phyloP scores from a whole-genome alignment of 1,140 invertebrate species.

The Anoplolepis gracilipes region DNA sequence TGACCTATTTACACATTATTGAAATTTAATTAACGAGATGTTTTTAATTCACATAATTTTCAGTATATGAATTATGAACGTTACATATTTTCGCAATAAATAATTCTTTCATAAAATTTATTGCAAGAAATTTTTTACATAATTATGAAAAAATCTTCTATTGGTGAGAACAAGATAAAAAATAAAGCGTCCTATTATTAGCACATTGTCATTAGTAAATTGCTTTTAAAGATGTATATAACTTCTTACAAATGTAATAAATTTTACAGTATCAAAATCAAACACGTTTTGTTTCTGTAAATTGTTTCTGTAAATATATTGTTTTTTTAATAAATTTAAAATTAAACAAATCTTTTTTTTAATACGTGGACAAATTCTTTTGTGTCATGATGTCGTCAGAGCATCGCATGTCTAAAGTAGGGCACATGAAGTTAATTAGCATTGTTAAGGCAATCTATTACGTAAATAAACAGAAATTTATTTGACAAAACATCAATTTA shows the following conservation, averaged over 20 bases:
- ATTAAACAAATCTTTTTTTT: not conserved
- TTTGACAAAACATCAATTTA: not conserved
- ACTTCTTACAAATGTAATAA: not conserved
- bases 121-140: not conserved
- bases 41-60: not conserved
- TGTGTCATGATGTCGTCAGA: not conserved
- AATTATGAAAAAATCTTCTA: not conserved
- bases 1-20: constrained; percentile 22
- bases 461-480: constrained; percentile 25
- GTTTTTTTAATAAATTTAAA: not conserved
- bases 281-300: not conserved
- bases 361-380: not conserved
- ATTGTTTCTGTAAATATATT: too few species aligned
- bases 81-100: constrained; percentile 27
- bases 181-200: constrained; percentile 17
- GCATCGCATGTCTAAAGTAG: not conserved
- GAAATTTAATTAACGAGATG: constrained; percentile 26
- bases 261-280: not conserved
- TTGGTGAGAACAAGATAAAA: not conserved
- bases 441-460: not conserved
- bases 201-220: not conserved
- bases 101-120: not conserved
- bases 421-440: not conserved
- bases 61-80: not conserved
- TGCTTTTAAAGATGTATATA: not conserved